Percentiles rank a stretch among this genome's conserved stretches.
These are phyloP conservation scores for Pterocles burchelli DNA, from an alignment of 2,113 vertebrate species.

Conservation along the genomic window DNA sequence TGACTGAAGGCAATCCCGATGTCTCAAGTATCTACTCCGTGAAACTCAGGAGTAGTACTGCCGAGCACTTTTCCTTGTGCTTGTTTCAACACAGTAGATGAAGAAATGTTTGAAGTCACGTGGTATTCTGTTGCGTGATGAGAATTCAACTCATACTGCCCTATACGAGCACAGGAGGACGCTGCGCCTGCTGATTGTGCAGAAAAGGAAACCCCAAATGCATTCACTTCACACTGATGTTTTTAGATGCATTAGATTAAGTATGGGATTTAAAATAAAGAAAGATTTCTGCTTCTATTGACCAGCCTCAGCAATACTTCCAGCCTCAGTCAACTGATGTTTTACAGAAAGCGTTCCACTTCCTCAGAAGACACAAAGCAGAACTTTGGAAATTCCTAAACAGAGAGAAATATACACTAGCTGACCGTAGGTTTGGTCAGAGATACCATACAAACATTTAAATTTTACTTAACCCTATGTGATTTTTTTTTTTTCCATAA, in stretches of 20 bases:
- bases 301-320: neutral
- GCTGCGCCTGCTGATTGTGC: neutral
- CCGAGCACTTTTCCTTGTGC: neutral
- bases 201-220: neutral
- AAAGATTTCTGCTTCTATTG: neutral
- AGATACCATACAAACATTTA: neutral
- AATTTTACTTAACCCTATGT: neutral
- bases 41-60: constrained; percentile 41
- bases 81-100: constrained; percentile 51
- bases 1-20: constrained; percentile 69
- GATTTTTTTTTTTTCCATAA: neutral
- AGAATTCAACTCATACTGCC: neutral
- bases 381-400: neutral
- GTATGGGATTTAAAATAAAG: neutral
- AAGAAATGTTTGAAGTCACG: constrained; percentile 21
- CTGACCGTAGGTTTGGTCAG: neutral
- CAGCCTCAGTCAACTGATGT: neutral
- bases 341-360: neutral
- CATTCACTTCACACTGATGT: neutral
- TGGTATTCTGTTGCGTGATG: neutral
- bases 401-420: neutral
- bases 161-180: neutral
- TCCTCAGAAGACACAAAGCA: neutral
- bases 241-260: neutral
- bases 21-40: constrained; percentile 37